Evolutionary conservation across 2,888 invertebrate species (phyloP).

Genomic region (Mystacides longicornis): DNA sequence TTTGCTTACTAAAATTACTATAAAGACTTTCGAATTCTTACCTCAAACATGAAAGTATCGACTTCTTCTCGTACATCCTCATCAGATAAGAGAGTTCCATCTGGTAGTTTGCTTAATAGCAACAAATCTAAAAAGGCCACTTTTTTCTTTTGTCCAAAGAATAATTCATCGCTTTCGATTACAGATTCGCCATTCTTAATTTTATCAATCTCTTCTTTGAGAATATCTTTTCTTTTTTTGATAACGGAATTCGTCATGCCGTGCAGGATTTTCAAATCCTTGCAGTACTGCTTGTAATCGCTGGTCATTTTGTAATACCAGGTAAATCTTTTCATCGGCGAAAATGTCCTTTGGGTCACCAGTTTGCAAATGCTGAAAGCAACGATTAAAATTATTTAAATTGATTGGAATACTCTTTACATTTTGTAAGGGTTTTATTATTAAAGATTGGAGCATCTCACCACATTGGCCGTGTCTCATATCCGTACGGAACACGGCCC

Average conservation of each 20-base stretch:
- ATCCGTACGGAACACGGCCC: not conserved
- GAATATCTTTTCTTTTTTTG: conserved; percentile 23
- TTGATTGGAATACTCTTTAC: too few relatives aligned
- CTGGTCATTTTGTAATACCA: conserved; percentile 31
- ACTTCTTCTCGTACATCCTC: conserved; percentile 34
- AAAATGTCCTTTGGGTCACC: conserved; percentile 8
- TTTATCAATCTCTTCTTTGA: conserved; percentile 18
- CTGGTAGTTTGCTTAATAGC: conserved; percentile 30
- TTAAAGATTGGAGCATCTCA: too few relatives aligned
- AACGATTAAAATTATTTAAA: too few relatives aligned
- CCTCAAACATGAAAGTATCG: conserved; percentile 38
- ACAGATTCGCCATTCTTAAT: conserved; percentile 1
- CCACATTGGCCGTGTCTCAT: too few relatives aligned
- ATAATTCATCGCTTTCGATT: not conserved
- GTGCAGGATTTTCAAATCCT: conserved; percentile 31
- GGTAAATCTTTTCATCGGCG: conserved; percentile 6
- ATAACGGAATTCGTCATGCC: conserved; percentile 30
- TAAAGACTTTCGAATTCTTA: conserved; percentile 24
- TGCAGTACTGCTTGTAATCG: conserved; percentile 39
- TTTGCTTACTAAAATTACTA: too few relatives aligned
- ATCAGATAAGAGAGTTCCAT: conserved; percentile 29
- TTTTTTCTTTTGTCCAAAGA: conserved; percentile 26
- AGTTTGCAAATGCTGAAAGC: conserved; percentile 19
- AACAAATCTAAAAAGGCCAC: conserved; percentile 35
- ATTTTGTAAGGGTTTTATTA: too few relatives aligned